Base-by-base conservation (phyloP, 92 coral and sea anemone genomes). In the Meandrina meandrites region DNA sequence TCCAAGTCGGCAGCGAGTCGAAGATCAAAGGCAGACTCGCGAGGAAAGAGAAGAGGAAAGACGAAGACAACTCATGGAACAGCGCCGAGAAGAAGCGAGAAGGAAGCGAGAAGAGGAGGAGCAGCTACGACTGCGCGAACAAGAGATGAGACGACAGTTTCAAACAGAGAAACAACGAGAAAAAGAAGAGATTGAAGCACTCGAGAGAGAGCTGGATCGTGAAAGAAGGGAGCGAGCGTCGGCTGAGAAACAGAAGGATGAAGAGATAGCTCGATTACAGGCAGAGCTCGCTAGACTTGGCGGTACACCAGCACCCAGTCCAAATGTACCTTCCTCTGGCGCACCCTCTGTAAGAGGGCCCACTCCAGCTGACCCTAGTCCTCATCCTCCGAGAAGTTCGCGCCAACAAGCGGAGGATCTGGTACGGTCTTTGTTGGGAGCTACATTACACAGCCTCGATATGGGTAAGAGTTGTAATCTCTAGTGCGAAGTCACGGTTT, bases 11-110 rank as follows among this genome's bases (percentile, higher is more conserved):
- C 86, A 87, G 85, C 82, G 93, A 48, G 94, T 94, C 27, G 94
- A 91, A 48, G 96, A 94, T 80, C 88, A 94, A 70, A 90, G 90
- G 37, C 93, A 86, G 79, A 92, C 98, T 70, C 90, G 98, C 32
- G 94, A 94, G 57, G 93, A 88, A 28, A 87, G 96, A 89, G 98
- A 94, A 64, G 86, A 84, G 82, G 90, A 91, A 71, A 82, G 91
- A 16, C 76, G 89, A 54, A 79, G 95, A 69, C 87, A 77, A 3
- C 84, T 79, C 34, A 81, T 82, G 77, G 90, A 85, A 58, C 90
- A 91, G 36, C 86, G 88, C 35, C 84, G 88, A 79, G 95, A 89
- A n/a, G 95, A 94, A 85, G 84, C 79, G 35, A 84, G 82, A 56
- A 89, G 66, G 75, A 89, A 78, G 60, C 87, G 80, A 81, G 87